A percentile compares a stretch with the other conserved stretches of the same genome.
Evolutionary conservation across 2,888 invertebrate genomes (phyloP).

Genomic region (Arctia plantaginis): DNA sequence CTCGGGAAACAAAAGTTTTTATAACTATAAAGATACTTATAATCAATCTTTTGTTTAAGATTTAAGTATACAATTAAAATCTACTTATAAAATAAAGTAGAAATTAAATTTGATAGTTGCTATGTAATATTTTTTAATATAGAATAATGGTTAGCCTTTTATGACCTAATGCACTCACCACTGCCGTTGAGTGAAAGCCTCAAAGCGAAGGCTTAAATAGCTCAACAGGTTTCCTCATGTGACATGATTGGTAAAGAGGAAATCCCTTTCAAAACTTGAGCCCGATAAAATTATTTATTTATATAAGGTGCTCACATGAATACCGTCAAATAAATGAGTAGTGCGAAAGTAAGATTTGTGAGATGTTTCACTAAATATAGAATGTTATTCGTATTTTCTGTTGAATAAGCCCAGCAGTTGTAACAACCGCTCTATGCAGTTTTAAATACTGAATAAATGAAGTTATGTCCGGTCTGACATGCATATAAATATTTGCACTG

Average conservation of each 20-base stretch:
- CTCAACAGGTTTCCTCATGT: background rate
- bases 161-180: background rate
- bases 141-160: background rate
- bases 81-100: too few relatives aligned
- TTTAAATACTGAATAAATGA: too few relatives aligned
- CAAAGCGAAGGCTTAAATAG: background rate
- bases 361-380: background rate
- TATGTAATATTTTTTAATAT: background rate
- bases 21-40: too few relatives aligned
- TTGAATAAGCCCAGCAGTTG: too few relatives aligned
- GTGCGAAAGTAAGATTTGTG: background rate
- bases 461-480: background rate
- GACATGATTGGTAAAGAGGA: background rate
- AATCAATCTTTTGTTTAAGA: too few relatives aligned
- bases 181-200: background rate
- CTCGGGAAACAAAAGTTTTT: too few relatives aligned
- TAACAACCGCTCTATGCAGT: background rate
- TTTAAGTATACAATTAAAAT: too few relatives aligned
- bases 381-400: background rate
- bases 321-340: background rate
- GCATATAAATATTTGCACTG: background rate
- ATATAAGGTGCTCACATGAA: background rate
- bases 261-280: too few relatives aligned
- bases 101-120: too few relatives aligned
- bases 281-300: background rate